phyloP scores from a whole-genome alignment of 1,140 invertebrate species.

The Adelges cooleyi region DNA sequence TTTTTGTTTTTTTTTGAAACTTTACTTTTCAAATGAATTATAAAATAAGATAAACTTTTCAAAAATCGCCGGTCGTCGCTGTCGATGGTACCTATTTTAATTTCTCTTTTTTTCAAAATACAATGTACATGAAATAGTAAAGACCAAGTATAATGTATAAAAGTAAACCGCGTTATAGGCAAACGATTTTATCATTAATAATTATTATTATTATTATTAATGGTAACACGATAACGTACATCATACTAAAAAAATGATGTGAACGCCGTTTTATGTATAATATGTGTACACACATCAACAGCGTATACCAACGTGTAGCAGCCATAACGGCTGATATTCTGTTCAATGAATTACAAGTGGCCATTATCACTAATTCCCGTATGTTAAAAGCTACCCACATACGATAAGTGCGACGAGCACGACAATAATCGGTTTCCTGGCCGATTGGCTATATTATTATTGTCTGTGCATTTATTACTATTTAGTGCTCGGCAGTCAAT shows the following conservation, averaged over 20 bases:
- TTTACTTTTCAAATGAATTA: constrained; percentile 20
- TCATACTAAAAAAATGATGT: too few species aligned
- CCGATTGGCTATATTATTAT: constrained; percentile 18
- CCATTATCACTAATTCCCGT: constrained; percentile 27
- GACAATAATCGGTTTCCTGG: constrained; percentile 24
- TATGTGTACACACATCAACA: background rate
- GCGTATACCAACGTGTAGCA: too few species aligned
- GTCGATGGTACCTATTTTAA: too few species aligned
- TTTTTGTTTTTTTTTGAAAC: background rate
- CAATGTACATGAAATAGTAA: background rate
- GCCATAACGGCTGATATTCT: constrained; percentile 18
- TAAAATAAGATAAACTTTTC: constrained; percentile 5
- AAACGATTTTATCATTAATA: background rate
- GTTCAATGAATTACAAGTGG: constrained; percentile 22
- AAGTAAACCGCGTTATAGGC: background rate
- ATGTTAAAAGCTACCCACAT: constrained; percentile 29
- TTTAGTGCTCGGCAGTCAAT: too few species aligned
- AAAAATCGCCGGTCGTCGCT: background rate
- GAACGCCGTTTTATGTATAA: background rate
- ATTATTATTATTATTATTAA: background rate
- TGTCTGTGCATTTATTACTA: background rate
- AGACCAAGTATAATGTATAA: too few species aligned
- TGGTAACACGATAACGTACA: background rate
- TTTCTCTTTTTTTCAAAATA: background rate
- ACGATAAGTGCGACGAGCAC: background rate